phyloP scores from a whole-genome alignment of 2,888 invertebrate species.

The Dryocosmus kuriphilus region DNA sequence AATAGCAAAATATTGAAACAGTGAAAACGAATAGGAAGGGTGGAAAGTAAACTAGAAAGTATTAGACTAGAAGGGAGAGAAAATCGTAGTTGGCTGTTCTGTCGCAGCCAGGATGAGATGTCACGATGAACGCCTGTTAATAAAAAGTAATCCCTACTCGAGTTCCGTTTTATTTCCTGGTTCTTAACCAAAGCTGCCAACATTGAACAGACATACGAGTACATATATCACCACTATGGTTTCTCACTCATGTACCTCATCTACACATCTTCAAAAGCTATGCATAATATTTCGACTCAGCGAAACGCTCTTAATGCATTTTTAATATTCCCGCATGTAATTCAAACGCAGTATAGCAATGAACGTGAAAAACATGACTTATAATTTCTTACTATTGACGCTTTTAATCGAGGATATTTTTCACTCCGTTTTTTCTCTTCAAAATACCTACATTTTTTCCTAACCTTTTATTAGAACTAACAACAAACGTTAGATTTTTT shows the following conservation, averaged over 20 bases:
- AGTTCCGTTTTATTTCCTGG: constrained; percentile 37
- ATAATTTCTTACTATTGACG: too few relatives aligned
- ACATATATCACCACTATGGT: background rate
- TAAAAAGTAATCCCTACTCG: constrained; percentile 33
- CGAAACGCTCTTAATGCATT: constrained; percentile 21
- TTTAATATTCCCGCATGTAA: background rate
- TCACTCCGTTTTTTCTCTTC: background rate
- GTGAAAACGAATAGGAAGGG: background rate
- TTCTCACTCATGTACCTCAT: background rate
- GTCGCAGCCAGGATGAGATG: constrained; percentile 42
- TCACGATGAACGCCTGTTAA: constrained; percentile 40
- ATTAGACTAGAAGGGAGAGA: background rate
- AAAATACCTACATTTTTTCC: background rate
- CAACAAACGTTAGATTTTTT: too few relatives aligned
- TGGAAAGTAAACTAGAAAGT: constrained; percentile 1
- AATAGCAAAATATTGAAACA: background rate
- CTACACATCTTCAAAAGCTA: constrained; percentile 1
- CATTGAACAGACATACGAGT: background rate
- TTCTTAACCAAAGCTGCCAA: constrained; percentile 28
- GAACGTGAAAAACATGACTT: background rate
- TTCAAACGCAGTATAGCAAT: background rate
- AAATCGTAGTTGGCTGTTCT: constrained; percentile 19
- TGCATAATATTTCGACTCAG: constrained; percentile 2
- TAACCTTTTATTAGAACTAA: too few relatives aligned
- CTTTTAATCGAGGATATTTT: background rate